phyloP scores from a whole-genome alignment of 2,888 invertebrate species.

The Cheilosia scutellata region DNA sequence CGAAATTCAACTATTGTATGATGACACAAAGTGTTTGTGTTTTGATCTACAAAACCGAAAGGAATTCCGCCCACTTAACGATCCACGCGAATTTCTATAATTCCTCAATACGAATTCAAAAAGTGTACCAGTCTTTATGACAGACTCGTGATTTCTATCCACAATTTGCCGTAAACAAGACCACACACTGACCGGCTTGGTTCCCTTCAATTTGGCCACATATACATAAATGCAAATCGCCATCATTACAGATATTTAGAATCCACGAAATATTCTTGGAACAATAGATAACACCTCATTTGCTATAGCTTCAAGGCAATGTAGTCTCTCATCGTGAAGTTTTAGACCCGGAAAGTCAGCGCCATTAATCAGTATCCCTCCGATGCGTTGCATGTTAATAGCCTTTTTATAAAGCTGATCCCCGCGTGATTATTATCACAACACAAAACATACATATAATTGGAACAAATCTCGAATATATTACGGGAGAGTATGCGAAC shows the following conservation, averaged over 20 bases:
- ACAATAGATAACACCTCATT: conserved; percentile 4
- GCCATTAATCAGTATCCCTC: conserved; percentile 25
- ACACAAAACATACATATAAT: neutral
- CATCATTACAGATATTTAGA: conserved; percentile 17
- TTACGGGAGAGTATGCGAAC: neutral
- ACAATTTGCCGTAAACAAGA: conserved; percentile 57
- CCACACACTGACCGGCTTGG: conserved; percentile 25
- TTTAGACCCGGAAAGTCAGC: conserved; percentile 45
- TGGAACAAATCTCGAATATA: conserved; percentile 33
- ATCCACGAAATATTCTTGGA: conserved; percentile 6
- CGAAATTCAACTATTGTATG: conserved; percentile 15
- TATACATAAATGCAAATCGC: conserved; percentile 24
- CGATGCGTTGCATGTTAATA: conserved; percentile 41
- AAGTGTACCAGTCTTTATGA: conserved; percentile 40
- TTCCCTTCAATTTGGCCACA: neutral
- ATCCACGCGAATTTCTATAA: conserved; percentile 59
- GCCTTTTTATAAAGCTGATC: neutral
- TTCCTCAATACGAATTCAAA: conserved; percentile 63
- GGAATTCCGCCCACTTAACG: conserved; percentile 43
- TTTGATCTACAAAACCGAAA: conserved; percentile 29
- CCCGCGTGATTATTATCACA: neutral
- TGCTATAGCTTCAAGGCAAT: conserved; percentile 7
- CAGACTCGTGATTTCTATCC: conserved; percentile 43
- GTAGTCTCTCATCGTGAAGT: conserved; percentile 8
- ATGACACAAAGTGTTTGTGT: conserved; percentile 54